phyloP scores from a whole-genome alignment of 2,888 invertebrate genomes.

The Pseudoips prasinana region DNA sequence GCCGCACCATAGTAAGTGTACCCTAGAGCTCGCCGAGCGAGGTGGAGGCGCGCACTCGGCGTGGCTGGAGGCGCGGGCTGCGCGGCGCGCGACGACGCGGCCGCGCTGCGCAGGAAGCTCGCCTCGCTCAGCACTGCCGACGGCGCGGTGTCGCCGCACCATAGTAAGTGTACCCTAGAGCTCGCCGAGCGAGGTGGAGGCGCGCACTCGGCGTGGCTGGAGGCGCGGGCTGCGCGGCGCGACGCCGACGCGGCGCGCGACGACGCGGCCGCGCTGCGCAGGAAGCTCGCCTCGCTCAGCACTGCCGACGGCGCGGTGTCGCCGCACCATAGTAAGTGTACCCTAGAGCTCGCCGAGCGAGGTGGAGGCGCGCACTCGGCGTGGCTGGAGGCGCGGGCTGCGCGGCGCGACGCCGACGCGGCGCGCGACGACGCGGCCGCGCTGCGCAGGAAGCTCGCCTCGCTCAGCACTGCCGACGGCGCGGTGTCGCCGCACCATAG shows the following conservation, averaged over 20 bases:
- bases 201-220: too few species aligned
- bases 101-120: constrained; percentile 53
- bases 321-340: constrained; percentile 49
- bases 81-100: constrained; percentile 49
- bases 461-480: constrained; percentile 42
- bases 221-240: too few species aligned
- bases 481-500: constrained; percentile 54
- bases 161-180: constrained; percentile 31
- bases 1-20: constrained; percentile 50
- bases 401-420: constrained; percentile 91
- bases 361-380: constrained; percentile 92
- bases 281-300: constrained; percentile 54
- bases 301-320: constrained; percentile 52
- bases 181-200: too few species aligned
- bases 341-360: constrained; percentile 85
- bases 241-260: too few species aligned
- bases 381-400: constrained; percentile 92
- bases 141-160: constrained; percentile 53
- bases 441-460: constrained; percentile 53
- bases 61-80: constrained; percentile 45
- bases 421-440: constrained; percentile 66
- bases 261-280: constrained; percentile 44
- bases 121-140: constrained; percentile 45
- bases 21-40: constrained; percentile 85
- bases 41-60: constrained; percentile 83